Evolutionary conservation across 1,140 invertebrate species (phyloP), one percentile per base, ranked within the genome.

Genomic region (Sitodiplosis mosellana): DNA sequence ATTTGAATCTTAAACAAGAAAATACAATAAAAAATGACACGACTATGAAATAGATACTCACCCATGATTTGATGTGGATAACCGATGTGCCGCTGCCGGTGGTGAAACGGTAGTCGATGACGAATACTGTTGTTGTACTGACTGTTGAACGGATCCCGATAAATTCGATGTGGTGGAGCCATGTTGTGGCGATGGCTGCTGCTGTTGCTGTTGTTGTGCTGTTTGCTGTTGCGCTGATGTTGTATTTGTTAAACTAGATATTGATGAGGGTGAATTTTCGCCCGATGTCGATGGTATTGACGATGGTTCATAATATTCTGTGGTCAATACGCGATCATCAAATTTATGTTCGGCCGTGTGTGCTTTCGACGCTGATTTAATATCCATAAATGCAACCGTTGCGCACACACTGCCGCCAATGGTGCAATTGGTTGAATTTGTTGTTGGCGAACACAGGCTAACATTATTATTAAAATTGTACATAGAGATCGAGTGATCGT

Each of bases 331-430:
- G 58, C 82, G 71, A 56, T 89, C 82, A 64, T 89, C 86, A 65
- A 93, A 67, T 56, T 81, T 84, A 67, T 91, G 86, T 61, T 92
- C 87, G 55, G 78, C 78, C 65, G 81, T 81, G 66, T 91, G 85
- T 46, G 89, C 89, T 71, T 92, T 93, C 56, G 86, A 78, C 58
- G 90, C 89, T 57, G 87, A 91, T 70, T 88, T 90, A 72, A 93
- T 93, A 75, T 94, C 90, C 77, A 91, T 91, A 74, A 93, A 93
- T 61, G 88, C 87, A 64, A 93, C 87, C 59, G 87, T 89, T 61
- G 87, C 88, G 67, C 74, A 73, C 65, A 81, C 73, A 60, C 71
- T 73, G 53, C 65, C 68, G 8, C 27, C 41, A 34, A 4, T 44
- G 43, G 4, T 19, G 11, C 11, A n/a, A 18, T n/a, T 33, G 11